phyloP scores from a whole-genome alignment of 2,888 invertebrate species.

The Elmis aenea region DNA sequence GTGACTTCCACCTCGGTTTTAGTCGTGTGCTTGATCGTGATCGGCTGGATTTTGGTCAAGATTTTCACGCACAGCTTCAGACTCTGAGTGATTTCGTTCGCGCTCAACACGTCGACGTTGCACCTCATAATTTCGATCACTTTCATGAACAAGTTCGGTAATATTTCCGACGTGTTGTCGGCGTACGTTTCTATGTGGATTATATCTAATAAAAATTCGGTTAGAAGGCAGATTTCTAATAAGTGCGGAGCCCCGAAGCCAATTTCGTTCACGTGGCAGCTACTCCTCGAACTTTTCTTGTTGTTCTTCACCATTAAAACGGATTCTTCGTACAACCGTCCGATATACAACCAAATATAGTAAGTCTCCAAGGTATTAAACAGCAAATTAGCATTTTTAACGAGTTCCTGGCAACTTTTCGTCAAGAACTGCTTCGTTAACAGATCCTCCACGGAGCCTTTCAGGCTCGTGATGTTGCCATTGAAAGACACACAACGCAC shows the following conservation, averaged over 20 bases:
- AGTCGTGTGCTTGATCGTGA: constrained; percentile 41
- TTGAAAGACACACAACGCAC: constrained; percentile 44
- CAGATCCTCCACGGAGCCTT: constrained; percentile 31
- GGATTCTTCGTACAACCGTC: constrained; percentile 55
- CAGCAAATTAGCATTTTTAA: constrained; percentile 78
- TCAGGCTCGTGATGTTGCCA: constrained; percentile 42
- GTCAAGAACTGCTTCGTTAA: constrained; percentile 41
- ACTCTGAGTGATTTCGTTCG: constrained; percentile 60
- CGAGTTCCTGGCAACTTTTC: constrained; percentile 60
- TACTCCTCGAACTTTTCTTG: constrained; percentile 31
- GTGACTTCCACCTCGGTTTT: constrained; percentile 9
- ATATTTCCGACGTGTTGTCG: constrained; percentile 70
- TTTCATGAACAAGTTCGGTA: constrained; percentile 69
- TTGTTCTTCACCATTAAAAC: constrained; percentile 33
- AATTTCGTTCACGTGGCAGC: constrained; percentile 48
- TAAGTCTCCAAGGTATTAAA: constrained; percentile 80
- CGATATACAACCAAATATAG: constrained; percentile 80
- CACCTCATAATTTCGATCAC: constrained; percentile 58
- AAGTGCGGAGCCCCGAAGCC: constrained; percentile 60
- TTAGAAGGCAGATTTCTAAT: constrained; percentile 66
- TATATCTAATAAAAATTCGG: constrained; percentile 70
- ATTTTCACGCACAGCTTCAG: constrained; percentile 68
- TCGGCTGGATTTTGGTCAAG: constrained; percentile 68
- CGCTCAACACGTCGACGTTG: constrained; percentile 52
- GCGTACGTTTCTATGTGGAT: constrained; percentile 71